Evolutionary conservation across 2,113 vertebrate species (phyloP), one percentile per base, ranked within the genome.

Genomic region (Bothrops jararaca): DNA sequence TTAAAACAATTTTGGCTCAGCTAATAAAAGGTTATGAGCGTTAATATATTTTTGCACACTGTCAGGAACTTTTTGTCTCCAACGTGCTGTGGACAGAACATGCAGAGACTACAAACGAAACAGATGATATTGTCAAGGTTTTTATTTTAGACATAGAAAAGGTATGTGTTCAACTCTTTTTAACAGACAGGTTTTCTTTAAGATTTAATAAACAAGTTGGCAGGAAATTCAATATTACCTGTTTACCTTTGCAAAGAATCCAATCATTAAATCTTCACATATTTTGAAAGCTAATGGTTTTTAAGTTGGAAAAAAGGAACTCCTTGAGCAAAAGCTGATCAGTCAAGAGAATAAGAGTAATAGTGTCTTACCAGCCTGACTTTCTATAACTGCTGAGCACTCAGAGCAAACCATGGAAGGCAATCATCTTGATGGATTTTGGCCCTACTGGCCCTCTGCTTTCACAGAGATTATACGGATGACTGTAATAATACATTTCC

Each of bases 1-100:
- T 97, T 96, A 95, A 97, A 97, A 96, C 94, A 96, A 95, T 97
- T 96, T 97, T 96, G 95, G 92, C 93, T 93, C 88, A 92, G 94
- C 95, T 96, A 96, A 97, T 95, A 96, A 95, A 95, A 93, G 91
- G 91, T 93, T 93, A 92, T 50, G 91, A 95, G 95, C 94, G 94
- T 96, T 97, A 97, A 95, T 96, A 93, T 92, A 91, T 97, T 96
- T 95, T 93, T 95, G 94, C 92, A 94, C 95, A 91, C 95, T 95
- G 95, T 96, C 96, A 96, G 87, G 94, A 97, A 95, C 93, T 80
- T 97, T 96, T 96, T 80, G 50, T 57, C 94, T 94, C 94, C 93
- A 50, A 92, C 69, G 88, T 94, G 94, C 95, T 96, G 94, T 95
- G 95, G 96, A 96, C 34, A 74, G 95, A 95, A 58, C 87, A 91